phyloP scores from a whole-genome alignment of 2,797 vertebrate genomes.

The Neosilurus hyrtlii region DNA sequence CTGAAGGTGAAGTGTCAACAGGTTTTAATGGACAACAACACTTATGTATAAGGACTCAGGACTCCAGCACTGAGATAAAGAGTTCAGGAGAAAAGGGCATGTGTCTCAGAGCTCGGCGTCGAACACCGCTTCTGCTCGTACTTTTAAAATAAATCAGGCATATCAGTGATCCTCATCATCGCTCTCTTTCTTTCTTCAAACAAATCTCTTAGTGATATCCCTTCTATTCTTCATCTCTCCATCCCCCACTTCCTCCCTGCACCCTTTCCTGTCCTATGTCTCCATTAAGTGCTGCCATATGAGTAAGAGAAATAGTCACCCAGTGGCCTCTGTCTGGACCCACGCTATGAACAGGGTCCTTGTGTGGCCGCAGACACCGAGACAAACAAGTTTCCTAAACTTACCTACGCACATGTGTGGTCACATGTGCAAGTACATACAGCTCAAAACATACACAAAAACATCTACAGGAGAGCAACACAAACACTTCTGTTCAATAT shows the following conservation, averaged over 20 bases:
- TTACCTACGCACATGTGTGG: slow-evolving; percentile 17
- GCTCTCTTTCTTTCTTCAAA: slow-evolving; percentile 20
- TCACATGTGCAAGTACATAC: neutral
- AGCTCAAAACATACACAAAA: slow-evolving; percentile 17
- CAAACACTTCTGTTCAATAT: neutral
- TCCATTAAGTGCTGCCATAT: slow-evolving; percentile 81
- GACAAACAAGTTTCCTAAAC: slow-evolving; percentile 47
- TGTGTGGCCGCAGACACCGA: slow-evolving; percentile 46
- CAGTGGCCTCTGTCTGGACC: slow-evolving; percentile 48
- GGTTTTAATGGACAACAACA: slow-evolving; percentile 11
- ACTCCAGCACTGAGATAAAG: neutral
- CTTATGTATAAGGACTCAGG: slow-evolving; percentile 20
- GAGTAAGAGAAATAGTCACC: slow-evolving; percentile 60
- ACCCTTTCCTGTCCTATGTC: slow-evolving; percentile 68
- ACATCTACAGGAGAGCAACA: neutral
- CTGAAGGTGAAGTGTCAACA: slow-evolving; percentile 6
- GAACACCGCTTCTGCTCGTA: neutral
- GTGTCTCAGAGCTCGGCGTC: neutral
- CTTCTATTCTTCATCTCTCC: slow-evolving; percentile 42
- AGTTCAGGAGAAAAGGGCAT: neutral
- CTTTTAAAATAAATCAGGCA: slow-evolving; percentile 3
- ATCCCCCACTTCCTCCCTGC: slow-evolving; percentile 50
- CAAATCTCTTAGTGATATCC: slow-evolving; percentile 37
- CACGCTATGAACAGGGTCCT: slow-evolving; percentile 51
- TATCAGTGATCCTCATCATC: slow-evolving; percentile 22